A percentile compares a stretch with the other conserved stretches of the same genome.
Conservation (phyloP, 2,888 invertebrate species). For the Caradrina clavipalpis region DNA sequence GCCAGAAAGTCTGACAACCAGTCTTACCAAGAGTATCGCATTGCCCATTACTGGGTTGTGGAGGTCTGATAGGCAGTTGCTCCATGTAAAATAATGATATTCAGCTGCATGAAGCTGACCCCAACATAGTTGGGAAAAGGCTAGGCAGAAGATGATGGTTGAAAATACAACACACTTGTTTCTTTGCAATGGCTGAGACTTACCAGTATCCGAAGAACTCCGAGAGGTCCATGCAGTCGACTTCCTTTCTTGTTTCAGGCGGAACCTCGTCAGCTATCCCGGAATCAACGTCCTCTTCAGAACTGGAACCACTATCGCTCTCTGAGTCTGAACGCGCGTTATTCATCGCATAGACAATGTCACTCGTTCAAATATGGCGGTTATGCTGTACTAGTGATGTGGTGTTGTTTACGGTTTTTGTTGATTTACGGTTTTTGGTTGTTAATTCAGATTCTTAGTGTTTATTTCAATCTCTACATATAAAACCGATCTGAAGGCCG, state of each 20-base stretch:
- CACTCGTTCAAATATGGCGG: constrained; percentile 28
- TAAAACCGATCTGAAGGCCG: no score
- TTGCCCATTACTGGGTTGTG: no score
- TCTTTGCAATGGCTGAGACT: constrained; percentile 68
- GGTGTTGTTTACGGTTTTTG: constrained; percentile 27
- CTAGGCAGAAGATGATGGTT: no score
- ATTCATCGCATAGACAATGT: constrained; percentile 72
- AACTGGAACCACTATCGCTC: constrained; percentile 75
- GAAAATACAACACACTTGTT: no score
- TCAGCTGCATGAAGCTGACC: no score
- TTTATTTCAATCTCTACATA: no score
- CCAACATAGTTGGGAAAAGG: no score
- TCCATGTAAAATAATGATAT: no score
- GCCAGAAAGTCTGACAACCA: no score
- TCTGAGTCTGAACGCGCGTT: constrained; percentile 69
- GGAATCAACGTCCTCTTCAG: constrained; percentile 86
- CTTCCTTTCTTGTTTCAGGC: constrained; percentile 64
- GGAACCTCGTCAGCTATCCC: constrained; percentile 83
- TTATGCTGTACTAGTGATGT: constrained; percentile 14
- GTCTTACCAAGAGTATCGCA: no score
- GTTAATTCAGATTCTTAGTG: no score
- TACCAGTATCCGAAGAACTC: constrained; percentile 86
- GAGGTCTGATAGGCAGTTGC: no score
- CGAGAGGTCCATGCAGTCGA: constrained; percentile 86
- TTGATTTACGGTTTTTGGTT: neutral